Base-by-base conservation (phyloP, 2,888 invertebrate species). In the Augiades crinisus region DNA sequence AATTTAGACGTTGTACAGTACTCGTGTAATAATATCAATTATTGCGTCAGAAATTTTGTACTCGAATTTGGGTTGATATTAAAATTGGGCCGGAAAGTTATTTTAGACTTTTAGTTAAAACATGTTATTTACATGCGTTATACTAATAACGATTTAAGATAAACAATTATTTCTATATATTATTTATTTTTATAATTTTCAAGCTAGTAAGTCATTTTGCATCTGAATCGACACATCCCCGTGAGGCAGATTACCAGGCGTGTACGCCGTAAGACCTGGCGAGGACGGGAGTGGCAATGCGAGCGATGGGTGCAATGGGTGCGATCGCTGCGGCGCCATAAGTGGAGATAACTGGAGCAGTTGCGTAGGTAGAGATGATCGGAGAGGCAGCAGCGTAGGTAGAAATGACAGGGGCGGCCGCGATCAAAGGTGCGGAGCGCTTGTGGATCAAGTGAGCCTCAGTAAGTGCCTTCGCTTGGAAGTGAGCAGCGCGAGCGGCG, bases 401-500 rank as follows among this genome's bases (percentile, higher is more conserved):
- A 5, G 81, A 69, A 22, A 78, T 45, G 7, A 77, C 46, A n/a
- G 81, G 81, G 13, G 75, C 55, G 12, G 75, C 74, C 4, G 81
- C 68, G 30, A 78, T 51, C 5, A 77, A 46, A 14, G 81, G 80
- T 10, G 75, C 57, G 1, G 89, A 88, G 8, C 90, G 83, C 65
- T 90, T 90, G 56, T 73, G 68, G 64, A 90, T 79, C 50, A 75
- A 59, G 61, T 89, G 89, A 7, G 69, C 69, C 16, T 73, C 79
- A 55, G 78, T 72, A 5, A 78, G 58, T 47, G 80, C 79, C 57
- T 86, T 82, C 37, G 87, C 81, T 60, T 84, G 75, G 31, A 81
- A 76, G 65, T 84, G 87, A 12, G 79, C 82, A 38, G 79, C 75
- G 45, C 80, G 83, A 21, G 86, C 87, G 40, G 86, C 84, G 46